A percentile compares a stretch with the other conserved stretches of the same genome.
Evolutionary conservation across 2,888 invertebrate genomes (phyloP).

Genomic region (Hyppa rectilinea): DNA sequence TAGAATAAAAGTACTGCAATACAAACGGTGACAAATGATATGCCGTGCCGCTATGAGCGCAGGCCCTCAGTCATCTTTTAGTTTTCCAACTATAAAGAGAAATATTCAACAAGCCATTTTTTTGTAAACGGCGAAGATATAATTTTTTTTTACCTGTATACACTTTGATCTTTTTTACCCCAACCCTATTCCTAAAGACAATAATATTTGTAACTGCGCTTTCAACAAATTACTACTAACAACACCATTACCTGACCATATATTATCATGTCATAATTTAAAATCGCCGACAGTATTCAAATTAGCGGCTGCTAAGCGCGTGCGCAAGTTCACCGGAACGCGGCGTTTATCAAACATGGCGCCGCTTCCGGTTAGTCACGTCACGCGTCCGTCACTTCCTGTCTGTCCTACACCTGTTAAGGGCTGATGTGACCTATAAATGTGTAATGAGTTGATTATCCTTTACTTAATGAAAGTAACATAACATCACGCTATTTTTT

Average conservation of each 20-base stretch:
- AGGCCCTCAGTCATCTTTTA: neutral
- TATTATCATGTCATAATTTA: constrained; percentile 53
- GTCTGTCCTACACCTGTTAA: constrained; percentile 63
- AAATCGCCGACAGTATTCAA: constrained; percentile 62
- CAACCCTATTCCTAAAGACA: neutral
- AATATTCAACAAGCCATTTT: neutral
- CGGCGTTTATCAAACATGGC: constrained; percentile 82
- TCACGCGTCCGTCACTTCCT: constrained; percentile 72
- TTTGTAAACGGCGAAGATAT: neutral
- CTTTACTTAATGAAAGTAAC: neutral
- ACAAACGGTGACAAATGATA: too few species aligned
- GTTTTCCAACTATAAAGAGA: neutral
- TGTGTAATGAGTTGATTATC: constrained; percentile 30
- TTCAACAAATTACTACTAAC: constrained; percentile 22
- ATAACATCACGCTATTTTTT: neutral
- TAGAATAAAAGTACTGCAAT: too few species aligned
- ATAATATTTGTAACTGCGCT: neutral
- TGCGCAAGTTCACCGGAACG: constrained; percentile 76
- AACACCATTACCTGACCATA: constrained; percentile 44
- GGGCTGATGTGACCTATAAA: constrained; percentile 59
- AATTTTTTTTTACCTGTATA: neutral
- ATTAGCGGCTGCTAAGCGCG: constrained; percentile 76
- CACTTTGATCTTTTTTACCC: neutral
- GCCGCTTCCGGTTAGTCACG: constrained; percentile 78
- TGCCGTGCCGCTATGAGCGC: too few species aligned